Evolutionary conservation across 2,888 invertebrate species (phyloP), one percentile per base, ranked within the genome.

Genomic region (Ischnus inquisitorius): DNA sequence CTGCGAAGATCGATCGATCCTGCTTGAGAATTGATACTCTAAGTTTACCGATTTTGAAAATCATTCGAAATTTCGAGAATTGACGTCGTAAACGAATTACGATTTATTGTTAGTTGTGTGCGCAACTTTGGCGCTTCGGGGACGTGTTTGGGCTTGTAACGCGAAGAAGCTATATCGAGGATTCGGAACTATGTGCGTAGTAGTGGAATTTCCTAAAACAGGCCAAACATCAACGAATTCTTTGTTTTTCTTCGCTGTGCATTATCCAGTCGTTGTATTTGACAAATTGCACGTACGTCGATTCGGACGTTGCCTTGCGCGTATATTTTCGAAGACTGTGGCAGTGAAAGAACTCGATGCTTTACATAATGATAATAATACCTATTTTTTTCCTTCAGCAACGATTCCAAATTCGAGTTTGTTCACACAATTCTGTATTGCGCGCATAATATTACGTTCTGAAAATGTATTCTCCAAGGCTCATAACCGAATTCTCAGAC

Each of bases 1-100:
- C 54, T 71, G 22, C 2, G 54, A 71, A n/a, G 69, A 14, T 25
- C 39, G 69, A 69, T 69, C 51, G 54, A 25, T n/a, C 14, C 22
- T 19, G 8, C 14, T 16, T 19, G 12, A 3, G 8, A 57, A 41
- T 71, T 41, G n/a, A n/a, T 1, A 19, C 39, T 22, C 14, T 25
- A 12, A 48, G 2, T 34, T 60, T 60, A n/a, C 69, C 10, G 10
- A 2, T 16, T 46, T 41, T 43, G 1, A 43, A 41, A 6, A 3
- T 6, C 3, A 5, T 41, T 2, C n/a, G 16, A 0, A 25, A 41
- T 10, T 46, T 48, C 16, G 28, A 1, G 6, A 16, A 43, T 28
- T 46, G 8, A 34, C 34, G 34, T n/a, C 12, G 2, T 46, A n/a
- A 4, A 19, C 43, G 19, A 4, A 6, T 14, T 22, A 4, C 19